Evolutionary conservation across 2,797 vertebrate genomes (phyloP), one percentile per base, ranked within the genome.

Genomic region (Phrynocephalus guinanensis): DNA sequence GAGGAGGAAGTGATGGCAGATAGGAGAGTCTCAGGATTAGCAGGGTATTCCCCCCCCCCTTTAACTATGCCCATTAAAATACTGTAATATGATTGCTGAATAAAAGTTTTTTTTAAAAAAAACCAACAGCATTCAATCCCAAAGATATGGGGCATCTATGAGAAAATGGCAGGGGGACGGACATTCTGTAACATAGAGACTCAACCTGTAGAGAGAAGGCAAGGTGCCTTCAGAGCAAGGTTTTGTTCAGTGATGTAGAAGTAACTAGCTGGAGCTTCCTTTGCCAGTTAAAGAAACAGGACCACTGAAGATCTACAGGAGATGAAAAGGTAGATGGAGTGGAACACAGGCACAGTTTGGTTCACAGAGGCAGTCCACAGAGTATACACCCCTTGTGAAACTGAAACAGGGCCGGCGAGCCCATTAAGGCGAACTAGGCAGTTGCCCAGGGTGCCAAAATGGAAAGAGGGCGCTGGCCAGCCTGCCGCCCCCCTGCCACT

Each of bases 111-210:
- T 91, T 83, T 63, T 50, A 24, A 3, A 38, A 44, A 87, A 68
- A 68, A n/a, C n/a, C n/a, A n/a, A 83, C n/a, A 22, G 77, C 20
- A 60, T 70, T 7, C 13, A 60, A 50, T 50, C 38, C 52, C 82
- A 66, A 26, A 8, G 28, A 80, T 48, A 84, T 28, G 84, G 63
- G 8, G 63, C 44, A 85, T 79, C 15, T 87, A 30, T 38, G 70
- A 83, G 75, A 33, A 75, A 2, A 16, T 71, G 38, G 33, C 38
- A 81, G 33, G 38, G 33, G 6, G 20, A 71, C n/a, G 3, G 13
- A 15, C 5, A n/a, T 70, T 30, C n/a, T n/a, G 5, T 84, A n/a
- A 72, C 71, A 90, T 28, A 89, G 88, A 83, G 50, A 3, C 72
- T 7, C 38, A 6, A 33, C 6, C 18, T 75, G 72, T 75, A 22